Evolutionary conservation across 2,797 vertebrate genomes (phyloP), one percentile per base, ranked within the genome.

Genomic region (Aulostomus chinensis): DNA sequence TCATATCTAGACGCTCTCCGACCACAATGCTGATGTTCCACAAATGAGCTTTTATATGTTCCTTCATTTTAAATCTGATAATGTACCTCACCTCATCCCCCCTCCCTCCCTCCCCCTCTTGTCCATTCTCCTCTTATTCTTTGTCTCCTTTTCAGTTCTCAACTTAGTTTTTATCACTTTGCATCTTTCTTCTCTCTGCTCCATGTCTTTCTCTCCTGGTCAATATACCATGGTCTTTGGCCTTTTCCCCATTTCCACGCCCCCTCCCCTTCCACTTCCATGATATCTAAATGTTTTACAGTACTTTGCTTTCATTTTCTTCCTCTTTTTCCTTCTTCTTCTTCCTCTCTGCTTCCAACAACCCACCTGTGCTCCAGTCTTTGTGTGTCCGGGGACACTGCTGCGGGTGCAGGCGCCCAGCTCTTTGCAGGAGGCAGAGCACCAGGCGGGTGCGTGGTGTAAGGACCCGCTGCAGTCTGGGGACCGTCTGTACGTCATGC

Each of bases 371-470:
- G 42, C 68, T 71, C 50, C 90, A 98, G 95, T 97, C 87, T 97
- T 98, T 84, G 95, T 97, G 45, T 97, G 96, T 80, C 96, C 96
- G 34, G 96, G 96, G 53, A 94, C 92, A 1, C 89, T 97, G 32
- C 92, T 93, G 73, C 90, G 92, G 73, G 89, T 98, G 64, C 90
- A 94, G 80, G 78, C 93, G 2, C 72, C 93, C 70, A 95, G 94
- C 34, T 95, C 93, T 5, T 91, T 93, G 15, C 93, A 96, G 58
- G 95, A 98, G 63, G 94, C 94, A 0, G 93, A 96, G 68, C 95
- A 98, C 75, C 96, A 96, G 68, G 94, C 95, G 0, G 96, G 96
- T 14, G 94, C 95, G 0, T 98, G 96, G 96, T 98, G 96, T 72
- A 96, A 95, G 79, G 96, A 98, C 84, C 96, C 96, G 0, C 91